Percentiles rank a stretch among this genome's conserved stretches.
Evolutionary conservation across 2,113 vertebrate genomes (phyloP).

Genomic region (Anser brachyrhynchus): DNA sequence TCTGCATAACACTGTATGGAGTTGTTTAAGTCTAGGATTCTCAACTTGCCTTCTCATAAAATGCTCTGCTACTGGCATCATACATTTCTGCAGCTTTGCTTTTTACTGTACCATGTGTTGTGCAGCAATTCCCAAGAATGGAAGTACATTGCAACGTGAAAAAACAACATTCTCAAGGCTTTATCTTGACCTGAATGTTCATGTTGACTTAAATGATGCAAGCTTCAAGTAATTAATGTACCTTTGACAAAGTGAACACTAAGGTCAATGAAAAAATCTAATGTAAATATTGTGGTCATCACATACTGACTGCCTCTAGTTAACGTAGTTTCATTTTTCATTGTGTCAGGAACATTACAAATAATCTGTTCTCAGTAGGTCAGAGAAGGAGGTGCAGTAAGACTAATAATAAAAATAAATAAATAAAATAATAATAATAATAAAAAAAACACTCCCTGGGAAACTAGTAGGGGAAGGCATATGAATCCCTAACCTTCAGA

Average conservation of each 20-base stretch:
- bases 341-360: background rate
- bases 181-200: conserved; percentile 39
- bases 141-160: background rate
- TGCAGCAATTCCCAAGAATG: background rate
- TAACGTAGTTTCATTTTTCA: conserved; percentile 5
- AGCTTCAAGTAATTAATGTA: conserved; percentile 57
- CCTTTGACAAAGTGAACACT: background rate
- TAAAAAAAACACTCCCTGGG: background rate
- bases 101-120: background rate
- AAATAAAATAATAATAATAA: background rate
- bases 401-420: background rate
- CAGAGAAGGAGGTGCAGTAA: conserved; percentile 1
- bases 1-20: fast-evolving
- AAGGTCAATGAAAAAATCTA: conserved; percentile 28
- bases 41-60: background rate
- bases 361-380: conserved; percentile 8
- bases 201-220: conserved; percentile 49
- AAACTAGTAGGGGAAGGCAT: background rate
- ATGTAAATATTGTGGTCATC: conserved; percentile 45
- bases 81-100: background rate
- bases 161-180: conserved; percentile 37
- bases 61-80: background rate
- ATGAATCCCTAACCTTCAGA: background rate
- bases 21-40: background rate
- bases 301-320: background rate